phyloP scores from a whole-genome alignment of 2,888 invertebrate species.

The Caenorhabditis macrosperma region DNA sequence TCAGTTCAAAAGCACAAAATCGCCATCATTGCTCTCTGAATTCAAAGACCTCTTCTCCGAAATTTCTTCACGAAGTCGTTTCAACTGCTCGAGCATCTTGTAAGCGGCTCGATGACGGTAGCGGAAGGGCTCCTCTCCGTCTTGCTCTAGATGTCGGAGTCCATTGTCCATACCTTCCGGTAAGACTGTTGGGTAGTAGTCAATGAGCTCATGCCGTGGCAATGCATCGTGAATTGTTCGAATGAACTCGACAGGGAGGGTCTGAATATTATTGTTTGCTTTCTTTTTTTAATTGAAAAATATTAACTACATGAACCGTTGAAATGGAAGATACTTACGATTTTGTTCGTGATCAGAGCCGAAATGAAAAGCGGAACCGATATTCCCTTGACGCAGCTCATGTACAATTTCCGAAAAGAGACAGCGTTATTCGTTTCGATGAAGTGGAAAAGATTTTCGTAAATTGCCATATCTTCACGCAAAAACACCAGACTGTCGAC shows the following conservation, averaged over 20 bases:
- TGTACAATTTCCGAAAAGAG: constrained; percentile 36
- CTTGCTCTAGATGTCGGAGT: constrained; percentile 65
- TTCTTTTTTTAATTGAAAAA: too few relatives aligned
- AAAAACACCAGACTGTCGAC: constrained; percentile 19
- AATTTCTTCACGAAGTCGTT: constrained; percentile 14
- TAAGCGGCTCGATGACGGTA: constrained; percentile 59
- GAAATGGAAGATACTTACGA: constrained; percentile 44
- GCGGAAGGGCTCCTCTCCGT: constrained; percentile 71
- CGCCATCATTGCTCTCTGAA: background rate
- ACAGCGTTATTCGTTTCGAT: constrained; percentile 21
- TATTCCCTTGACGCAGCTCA: constrained; percentile 37
- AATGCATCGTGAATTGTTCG: constrained; percentile 65
- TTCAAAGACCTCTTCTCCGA: background rate
- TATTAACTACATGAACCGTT: too few relatives aligned
- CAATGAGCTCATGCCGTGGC: constrained; percentile 72
- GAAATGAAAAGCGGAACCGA: constrained; percentile 63
- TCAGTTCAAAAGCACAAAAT: background rate
- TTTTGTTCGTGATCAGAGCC: constrained; percentile 38
- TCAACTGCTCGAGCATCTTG: constrained; percentile 26
- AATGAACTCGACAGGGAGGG: constrained; percentile 44
- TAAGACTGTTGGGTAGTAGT: constrained; percentile 66
- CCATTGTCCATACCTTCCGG: constrained; percentile 62
- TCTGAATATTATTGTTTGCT: constrained; percentile 37
- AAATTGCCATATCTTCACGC: constrained; percentile 40
- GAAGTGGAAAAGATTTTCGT: constrained; percentile 38